Evolutionary conservation across 1,140 invertebrate species (phyloP).

Genomic region (Neodiprion pinetum): DNA sequence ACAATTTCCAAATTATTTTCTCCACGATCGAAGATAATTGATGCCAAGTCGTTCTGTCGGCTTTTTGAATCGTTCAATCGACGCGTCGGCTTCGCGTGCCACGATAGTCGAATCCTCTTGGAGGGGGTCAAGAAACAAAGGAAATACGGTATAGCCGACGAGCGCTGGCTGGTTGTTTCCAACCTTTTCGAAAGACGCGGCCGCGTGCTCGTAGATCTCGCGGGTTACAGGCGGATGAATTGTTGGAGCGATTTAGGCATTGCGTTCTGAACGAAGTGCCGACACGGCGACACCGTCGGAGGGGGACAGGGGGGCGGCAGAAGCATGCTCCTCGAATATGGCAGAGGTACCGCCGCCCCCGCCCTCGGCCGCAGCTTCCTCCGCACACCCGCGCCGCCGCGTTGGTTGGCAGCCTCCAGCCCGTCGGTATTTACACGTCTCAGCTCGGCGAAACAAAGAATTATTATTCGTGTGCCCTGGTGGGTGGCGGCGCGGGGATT

Average conservation of each 20-base stretch:
- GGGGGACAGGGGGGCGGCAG: not conserved
- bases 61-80: too few relatives aligned
- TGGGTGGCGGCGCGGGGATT: constrained; percentile 52
- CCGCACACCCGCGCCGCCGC: constrained; percentile 30
- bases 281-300: constrained; percentile 30
- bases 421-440: constrained; percentile 57
- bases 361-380: constrained; percentile 22
- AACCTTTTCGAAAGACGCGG: not conserved
- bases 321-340: constrained; percentile 28
- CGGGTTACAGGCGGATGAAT: constrained; percentile 59
- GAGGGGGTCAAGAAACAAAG: not conserved
- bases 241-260: constrained; percentile 60
- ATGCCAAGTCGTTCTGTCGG: too few relatives aligned
- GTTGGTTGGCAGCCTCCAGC: constrained; percentile 12
- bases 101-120: not conserved
- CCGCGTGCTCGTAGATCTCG: constrained; percentile 48
- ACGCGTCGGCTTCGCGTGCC: too few relatives aligned
- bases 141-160: not conserved
- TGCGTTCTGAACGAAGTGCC: constrained; percentile 51
- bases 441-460: constrained; percentile 57
- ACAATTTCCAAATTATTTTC: too few relatives aligned
- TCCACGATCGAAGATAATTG: too few relatives aligned
- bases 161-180: not conserved
- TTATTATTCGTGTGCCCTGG: constrained; percentile 59
- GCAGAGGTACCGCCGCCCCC: constrained; percentile 26